A percentile compares a stretch with the other conserved stretches of the same genome.
Conservation (phyloP, 2,888 invertebrate species). For the Cryptus viduatorius region DNA sequence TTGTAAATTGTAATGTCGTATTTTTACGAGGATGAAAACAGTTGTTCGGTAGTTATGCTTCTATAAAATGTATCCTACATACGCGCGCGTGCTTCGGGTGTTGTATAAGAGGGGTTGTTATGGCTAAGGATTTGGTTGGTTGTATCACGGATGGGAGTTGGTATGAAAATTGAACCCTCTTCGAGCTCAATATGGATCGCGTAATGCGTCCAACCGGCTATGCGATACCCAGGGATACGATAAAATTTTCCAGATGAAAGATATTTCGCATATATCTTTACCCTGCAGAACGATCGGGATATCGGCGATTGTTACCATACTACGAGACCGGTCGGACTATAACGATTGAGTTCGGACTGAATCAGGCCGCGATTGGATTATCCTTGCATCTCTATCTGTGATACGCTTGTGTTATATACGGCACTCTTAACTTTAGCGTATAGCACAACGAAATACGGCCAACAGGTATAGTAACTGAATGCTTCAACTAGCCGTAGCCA, state of each 20-base stretch:
- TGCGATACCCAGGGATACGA: not conserved
- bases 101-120: too few relatives aligned
- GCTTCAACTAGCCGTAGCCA: constrained; percentile 17
- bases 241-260: not conserved
- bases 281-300: not conserved
- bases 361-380: constrained; percentile 38
- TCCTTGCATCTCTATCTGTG: constrained; percentile 4
- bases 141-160: not conserved
- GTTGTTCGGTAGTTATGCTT: too few relatives aligned
- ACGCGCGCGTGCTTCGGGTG: too few relatives aligned
- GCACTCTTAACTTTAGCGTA: not conserved
- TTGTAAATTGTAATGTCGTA: too few relatives aligned
- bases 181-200: not conserved
- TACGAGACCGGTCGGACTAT: not conserved
- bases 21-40: too few relatives aligned
- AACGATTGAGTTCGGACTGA: constrained; percentile 15
- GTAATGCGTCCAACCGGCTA: not conserved
- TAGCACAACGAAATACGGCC: not conserved
- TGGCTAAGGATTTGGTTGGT: not conserved
- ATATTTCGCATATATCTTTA: not conserved
- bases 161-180: not conserved
- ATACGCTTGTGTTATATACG: constrained; percentile 1
- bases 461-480: not conserved
- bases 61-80: too few relatives aligned
- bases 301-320: not conserved